Percentiles rank a stretch among this genome's conserved stretches.
Conservation (phyloP, 2,888 invertebrate species). For the Neocrepidodera transversa region DNA sequence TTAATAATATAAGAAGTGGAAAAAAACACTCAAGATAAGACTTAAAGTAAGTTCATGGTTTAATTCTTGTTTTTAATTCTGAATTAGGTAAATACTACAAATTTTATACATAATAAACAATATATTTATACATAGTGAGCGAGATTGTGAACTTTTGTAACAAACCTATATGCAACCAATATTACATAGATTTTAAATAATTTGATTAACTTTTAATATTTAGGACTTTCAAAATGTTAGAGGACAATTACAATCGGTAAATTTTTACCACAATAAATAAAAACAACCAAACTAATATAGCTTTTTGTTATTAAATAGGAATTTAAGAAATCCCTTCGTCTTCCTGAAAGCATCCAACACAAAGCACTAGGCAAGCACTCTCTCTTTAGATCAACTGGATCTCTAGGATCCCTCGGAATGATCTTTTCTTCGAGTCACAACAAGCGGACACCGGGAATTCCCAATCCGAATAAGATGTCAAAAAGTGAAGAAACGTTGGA, state of each 20-base stretch:
- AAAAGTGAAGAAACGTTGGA: slow-evolving; percentile 56
- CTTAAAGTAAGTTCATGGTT: background rate
- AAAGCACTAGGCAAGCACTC: slow-evolving; percentile 43
- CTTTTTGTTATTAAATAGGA: slow-evolving; percentile 61
- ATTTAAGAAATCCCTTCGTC: slow-evolving; percentile 68
- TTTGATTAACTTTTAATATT: slow-evolving; percentile 21
- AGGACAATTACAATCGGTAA: slow-evolving; percentile 64
- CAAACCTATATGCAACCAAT: too few species aligned
- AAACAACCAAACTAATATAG: slow-evolving; percentile 4
- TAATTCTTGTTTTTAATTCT: too few species aligned
- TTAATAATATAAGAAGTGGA: background rate
- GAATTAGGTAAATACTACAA: too few species aligned
- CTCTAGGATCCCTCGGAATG: slow-evolving; percentile 54
- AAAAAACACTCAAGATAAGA: background rate
- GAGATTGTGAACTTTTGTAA: too few species aligned
- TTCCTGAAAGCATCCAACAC: slow-evolving; percentile 62
- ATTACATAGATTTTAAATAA: too few species aligned
- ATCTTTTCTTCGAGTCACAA: slow-evolving; percentile 50
- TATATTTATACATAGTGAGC: too few species aligned
- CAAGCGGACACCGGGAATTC: slow-evolving; percentile 44
- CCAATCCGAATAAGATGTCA: slow-evolving; percentile 39
- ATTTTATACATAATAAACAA: too few species aligned
- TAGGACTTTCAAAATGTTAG: slow-evolving; percentile 64
- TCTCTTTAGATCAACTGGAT: slow-evolving; percentile 51
- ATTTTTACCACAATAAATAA: background rate